These are phyloP conservation scores for Archocentrus centrarchus DNA, from an alignment of 2,113 vertebrate genomes.

Conservation along the genomic window DNA sequence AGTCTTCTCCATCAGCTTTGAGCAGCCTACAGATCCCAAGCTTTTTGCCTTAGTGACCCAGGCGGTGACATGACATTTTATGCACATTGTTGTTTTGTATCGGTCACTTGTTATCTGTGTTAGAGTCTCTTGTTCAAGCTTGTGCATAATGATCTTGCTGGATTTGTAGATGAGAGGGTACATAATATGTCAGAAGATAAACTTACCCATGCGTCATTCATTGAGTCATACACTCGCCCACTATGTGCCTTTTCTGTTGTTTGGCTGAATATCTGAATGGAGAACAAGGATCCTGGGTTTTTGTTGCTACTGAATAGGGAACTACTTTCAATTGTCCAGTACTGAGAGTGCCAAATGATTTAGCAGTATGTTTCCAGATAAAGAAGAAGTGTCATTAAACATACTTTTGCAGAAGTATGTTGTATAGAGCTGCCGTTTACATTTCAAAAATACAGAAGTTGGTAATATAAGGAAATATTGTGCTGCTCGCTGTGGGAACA, in stretches of 20 bases:
- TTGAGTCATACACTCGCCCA: slow-evolving; percentile 1
- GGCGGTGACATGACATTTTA: slow-evolving; percentile 64
- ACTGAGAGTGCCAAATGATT: neutral
- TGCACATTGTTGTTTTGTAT: slow-evolving; percentile 55
- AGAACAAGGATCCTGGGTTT: neutral
- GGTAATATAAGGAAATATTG: neutral
- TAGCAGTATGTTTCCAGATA: neutral
- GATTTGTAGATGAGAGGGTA: slow-evolving; percentile 19
- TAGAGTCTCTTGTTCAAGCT: slow-evolving; percentile 51
- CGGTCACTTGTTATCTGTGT: slow-evolving; percentile 45
- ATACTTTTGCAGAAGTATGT: neutral
- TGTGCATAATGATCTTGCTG: slow-evolving; percentile 3
- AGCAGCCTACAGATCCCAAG: slow-evolving; percentile 58
- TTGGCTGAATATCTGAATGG: neutral
- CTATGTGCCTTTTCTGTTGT: neutral
- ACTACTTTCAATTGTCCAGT: neutral
- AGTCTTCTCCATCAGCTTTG: slow-evolving; percentile 63
- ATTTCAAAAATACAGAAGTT: neutral
- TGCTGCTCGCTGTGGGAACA: slow-evolving; percentile 40
- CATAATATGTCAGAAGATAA: slow-evolving; percentile 8
- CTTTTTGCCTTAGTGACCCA: slow-evolving; percentile 54
- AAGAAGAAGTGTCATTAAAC: neutral
- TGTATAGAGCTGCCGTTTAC: neutral
- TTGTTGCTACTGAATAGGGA: neutral
- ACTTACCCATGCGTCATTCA: slow-evolving; percentile 20